Conservation (phyloP, 2,113 vertebrate genomes). For the Nesogale talazaci region DNA sequence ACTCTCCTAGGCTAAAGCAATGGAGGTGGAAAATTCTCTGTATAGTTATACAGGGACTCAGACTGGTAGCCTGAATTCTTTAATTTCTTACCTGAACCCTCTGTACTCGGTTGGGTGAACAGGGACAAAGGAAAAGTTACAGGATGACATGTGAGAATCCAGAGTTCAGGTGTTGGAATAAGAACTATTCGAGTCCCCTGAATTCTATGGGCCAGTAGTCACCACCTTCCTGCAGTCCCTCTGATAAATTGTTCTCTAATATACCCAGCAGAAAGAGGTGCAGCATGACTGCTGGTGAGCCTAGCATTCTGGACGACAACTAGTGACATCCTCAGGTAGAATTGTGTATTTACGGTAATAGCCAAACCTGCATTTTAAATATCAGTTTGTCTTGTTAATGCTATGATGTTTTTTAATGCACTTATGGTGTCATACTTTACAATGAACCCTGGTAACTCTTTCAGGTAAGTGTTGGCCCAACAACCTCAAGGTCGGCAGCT, state of each 20-base stretch:
- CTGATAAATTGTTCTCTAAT: background rate
- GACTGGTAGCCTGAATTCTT: too few relatives aligned
- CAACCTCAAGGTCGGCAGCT: too few relatives aligned
- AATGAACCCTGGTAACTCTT: too few relatives aligned
- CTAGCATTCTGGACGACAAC: fast-evolving
- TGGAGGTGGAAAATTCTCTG: background rate
- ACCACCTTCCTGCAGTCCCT: background rate
- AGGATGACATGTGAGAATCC: fast-evolving
- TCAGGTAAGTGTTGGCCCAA: too few relatives aligned
- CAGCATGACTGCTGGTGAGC: fast-evolving
- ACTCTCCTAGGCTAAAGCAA: fast-evolving
- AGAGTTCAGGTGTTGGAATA: background rate
- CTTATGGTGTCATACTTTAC: too few relatives aligned
- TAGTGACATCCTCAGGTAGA: fast-evolving
- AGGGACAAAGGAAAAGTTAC: background rate
- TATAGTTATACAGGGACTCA: background rate
- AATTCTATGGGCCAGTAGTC: background rate
- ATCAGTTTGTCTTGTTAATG: background rate
- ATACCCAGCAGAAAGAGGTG: background rate
- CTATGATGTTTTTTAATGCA: too few relatives aligned
- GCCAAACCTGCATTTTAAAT: background rate
- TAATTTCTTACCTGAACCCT: background rate
- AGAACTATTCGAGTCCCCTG: fast-evolving
- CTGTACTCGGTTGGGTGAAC: fast-evolving
- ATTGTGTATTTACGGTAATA: background rate